Base-by-base conservation (phyloP, 2,797 vertebrate species). In the Semaprochilodus insignis region DNA sequence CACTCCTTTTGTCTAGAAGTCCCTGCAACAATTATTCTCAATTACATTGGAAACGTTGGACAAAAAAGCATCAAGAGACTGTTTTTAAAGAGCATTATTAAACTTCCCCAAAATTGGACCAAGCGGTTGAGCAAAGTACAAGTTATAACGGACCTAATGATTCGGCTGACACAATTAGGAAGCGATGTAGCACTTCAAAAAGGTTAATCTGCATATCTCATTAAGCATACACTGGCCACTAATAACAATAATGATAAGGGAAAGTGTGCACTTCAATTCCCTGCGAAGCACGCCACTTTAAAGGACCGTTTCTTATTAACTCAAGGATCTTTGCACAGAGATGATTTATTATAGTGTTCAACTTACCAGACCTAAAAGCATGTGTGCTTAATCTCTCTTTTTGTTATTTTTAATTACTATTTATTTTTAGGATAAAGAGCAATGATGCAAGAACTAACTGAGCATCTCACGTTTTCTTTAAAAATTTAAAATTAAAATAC, bases 181-280 rank as follows among this genome's bases (percentile, higher is more conserved):
- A 76, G 71, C n/a, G 23, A 70, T 73, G 78, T 51, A 74, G 16
- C 67, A 82, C 80, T 86, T 86, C 83, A 87, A 83, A 77, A 87
- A 82, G 79, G 80, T 83, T 85, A 27, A 83, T 89, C 81, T 86
- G 70, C 84, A 80, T 87, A 81, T 86, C 85, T 86, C 78, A 85
- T 82, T 88, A 89, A 82, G 77, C 73, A 70, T 77, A 85, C 72
- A 73, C 74, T 40, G 69, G 77, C 62, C 78, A 78, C 76, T 83
- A 83, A 88, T 87, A 80, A 79, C 78, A 83, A 78, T 80, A 85
- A 74, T 66, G 83, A 70, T 62, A 67, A 55, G 67, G 74, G 78
- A 72, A 79, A 74, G 77, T 31, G 71, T 69, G 72, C 54, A 52
- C 57, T 76, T 66, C 62, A 77, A 85, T 73, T 81, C 85, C 83